phyloP scores from a whole-genome alignment of 2,113 vertebrate genomes.

The Megaptera novaeangliae region DNA sequence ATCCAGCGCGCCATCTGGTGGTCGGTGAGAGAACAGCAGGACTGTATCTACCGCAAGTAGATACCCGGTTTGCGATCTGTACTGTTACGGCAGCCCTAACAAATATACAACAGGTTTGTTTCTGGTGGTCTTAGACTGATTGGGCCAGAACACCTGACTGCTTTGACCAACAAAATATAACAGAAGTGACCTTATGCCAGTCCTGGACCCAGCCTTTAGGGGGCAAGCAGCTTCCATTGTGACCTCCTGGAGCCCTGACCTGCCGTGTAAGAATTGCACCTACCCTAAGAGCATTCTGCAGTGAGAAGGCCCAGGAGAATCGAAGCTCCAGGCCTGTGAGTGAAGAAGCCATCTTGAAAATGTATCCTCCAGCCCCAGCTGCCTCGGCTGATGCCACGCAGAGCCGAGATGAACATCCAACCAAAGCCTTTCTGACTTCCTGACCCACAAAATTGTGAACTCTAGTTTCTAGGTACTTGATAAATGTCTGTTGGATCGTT shows the following conservation, averaged over 20 bases:
- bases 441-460: no score
- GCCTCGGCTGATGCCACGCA: no score
- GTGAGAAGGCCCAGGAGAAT: background rate
- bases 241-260: background rate
- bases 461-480: background rate
- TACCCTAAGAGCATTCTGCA: background rate
- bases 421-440: no score
- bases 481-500: background rate
- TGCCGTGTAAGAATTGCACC: background rate
- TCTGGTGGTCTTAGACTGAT: background rate
- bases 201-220: background rate
- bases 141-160: background rate
- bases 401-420: no score
- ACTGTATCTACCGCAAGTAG: background rate
- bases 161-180: background rate
- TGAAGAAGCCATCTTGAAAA: background rate
- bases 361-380: no score
- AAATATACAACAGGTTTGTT: background rate
- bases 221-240: background rate
- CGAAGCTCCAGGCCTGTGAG: background rate
- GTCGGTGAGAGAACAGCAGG: background rate
- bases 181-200: background rate
- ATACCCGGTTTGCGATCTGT: background rate
- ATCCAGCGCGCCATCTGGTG: background rate
- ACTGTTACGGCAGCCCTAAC: background rate